A percentile compares a stretch with the other conserved stretches of the same genome.
Evolutionary conservation across 1,140 invertebrate species (phyloP).

Genomic region (Cotesia vestalis): DNA sequence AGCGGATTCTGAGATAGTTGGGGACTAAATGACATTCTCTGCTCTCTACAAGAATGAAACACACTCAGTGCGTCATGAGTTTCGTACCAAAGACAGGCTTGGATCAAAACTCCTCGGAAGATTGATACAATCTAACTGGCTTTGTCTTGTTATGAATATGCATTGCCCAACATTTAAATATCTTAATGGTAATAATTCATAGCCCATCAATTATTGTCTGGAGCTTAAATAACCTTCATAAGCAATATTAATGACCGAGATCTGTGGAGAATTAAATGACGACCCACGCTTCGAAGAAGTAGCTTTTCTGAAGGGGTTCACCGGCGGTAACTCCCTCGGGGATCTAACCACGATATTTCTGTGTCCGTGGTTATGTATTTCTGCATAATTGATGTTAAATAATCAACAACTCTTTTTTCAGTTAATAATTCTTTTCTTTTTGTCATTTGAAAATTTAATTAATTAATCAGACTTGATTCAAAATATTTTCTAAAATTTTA

Average conservation of each 20-base stretch:
- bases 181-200: conserved; percentile 11
- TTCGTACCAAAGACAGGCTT: no score
- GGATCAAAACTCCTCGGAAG: no score
- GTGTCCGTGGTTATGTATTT: not conserved
- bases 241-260: conserved; percentile 32
- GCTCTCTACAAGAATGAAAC: not conserved
- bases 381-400: not conserved
- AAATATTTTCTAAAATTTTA: no score
- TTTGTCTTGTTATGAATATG: not conserved
- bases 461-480: no score
- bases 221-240: not conserved
- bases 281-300: not conserved
- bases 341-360: conserved; percentile 29
- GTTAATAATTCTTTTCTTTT: no score
- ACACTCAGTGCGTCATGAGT: not conserved
- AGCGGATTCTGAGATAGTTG: not conserved
- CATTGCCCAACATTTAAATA: conserved; percentile 1
- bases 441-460: no score
- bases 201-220: conserved; percentile 23
- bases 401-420: not conserved
- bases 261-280: conserved; percentile 27
- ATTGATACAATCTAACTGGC: not conserved
- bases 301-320: conserved; percentile 6
- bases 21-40: not conserved
- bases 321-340: not conserved